These are phyloP conservation scores for Lepidochrysops patricia DNA, from an alignment of 2,888 invertebrate species.

Conservation along the genomic window DNA sequence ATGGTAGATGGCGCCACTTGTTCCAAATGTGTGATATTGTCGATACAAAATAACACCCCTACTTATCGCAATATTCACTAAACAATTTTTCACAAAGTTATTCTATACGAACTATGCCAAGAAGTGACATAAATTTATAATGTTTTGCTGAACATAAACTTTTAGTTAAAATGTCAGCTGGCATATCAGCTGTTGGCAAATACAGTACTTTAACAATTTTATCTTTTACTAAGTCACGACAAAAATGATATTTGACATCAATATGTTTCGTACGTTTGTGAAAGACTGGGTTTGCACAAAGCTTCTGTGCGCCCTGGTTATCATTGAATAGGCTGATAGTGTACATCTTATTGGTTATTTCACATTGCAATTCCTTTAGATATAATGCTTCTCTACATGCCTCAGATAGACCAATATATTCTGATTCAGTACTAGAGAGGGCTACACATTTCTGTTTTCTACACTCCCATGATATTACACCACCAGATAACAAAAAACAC, in stretches of 20 bases:
- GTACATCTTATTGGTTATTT: neutral
- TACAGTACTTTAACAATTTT: constrained; percentile 17
- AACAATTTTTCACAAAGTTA: neutral
- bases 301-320: constrained; percentile 14
- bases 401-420: constrained; percentile 19
- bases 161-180: constrained; percentile 17
- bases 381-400: constrained; percentile 18
- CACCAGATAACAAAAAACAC: constrained; percentile 27
- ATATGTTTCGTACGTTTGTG: constrained; percentile 25
- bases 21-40: no score
- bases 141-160: constrained; percentile 15
- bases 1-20: neutral
- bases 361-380: constrained; percentile 7
- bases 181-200: constrained; percentile 18
- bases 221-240: constrained; percentile 15
- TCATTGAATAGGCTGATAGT: constrained; percentile 4
- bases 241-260: constrained; percentile 25
- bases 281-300: constrained; percentile 17
- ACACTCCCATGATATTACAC: constrained; percentile 31
- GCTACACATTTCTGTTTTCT: constrained; percentile 23
- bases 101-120: constrained; percentile 12
- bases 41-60: neutral
- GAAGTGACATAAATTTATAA: constrained; percentile 10
- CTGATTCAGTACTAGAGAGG: constrained; percentile 22
- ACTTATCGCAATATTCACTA: constrained; percentile 13